Conservation (phyloP, 2,113 vertebrate genomes). For the Pimephales promelas region DNA sequence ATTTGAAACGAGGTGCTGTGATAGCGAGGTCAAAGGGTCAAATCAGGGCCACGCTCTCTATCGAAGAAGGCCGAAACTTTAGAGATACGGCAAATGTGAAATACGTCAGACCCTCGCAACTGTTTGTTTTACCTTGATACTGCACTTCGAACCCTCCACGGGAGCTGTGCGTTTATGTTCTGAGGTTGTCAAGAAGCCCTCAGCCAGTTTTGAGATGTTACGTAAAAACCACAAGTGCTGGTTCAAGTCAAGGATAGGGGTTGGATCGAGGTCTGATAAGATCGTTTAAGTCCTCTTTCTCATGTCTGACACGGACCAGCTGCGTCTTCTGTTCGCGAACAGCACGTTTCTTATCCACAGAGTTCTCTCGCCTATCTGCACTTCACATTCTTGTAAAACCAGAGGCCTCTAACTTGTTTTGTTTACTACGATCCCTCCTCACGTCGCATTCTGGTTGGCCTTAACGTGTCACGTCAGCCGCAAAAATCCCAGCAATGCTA, state of each 20-base stretch:
- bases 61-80: background rate
- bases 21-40: slow-evolving; percentile 17
- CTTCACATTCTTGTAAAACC: slow-evolving; percentile 58
- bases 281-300: slow-evolving; percentile 70
- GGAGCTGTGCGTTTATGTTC: background rate
- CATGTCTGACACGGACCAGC: slow-evolving; percentile 52
- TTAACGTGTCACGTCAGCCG: slow-evolving; percentile 60
- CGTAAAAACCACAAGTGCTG: slow-evolving; percentile 50
- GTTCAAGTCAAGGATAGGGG: slow-evolving; percentile 56
- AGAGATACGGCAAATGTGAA: background rate
- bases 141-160: background rate
- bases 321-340: slow-evolving; percentile 39
- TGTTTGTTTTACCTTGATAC: background rate
- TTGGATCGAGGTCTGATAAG: slow-evolving; percentile 65
- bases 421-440: slow-evolving; percentile 50
- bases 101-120: background rate
- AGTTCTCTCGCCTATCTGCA: background rate
- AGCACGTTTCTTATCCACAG: slow-evolving; percentile 37
- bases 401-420: slow-evolving; percentile 20
- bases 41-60: background rate
- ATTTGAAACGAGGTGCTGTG: background rate
- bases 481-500: slow-evolving; percentile 70
- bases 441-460: slow-evolving; percentile 57
- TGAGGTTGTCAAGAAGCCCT: slow-evolving; percentile 30
- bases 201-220: slow-evolving; percentile 8